phyloP scores from a whole-genome alignment of 2,888 invertebrate species.

The Fragum fragum region DNA sequence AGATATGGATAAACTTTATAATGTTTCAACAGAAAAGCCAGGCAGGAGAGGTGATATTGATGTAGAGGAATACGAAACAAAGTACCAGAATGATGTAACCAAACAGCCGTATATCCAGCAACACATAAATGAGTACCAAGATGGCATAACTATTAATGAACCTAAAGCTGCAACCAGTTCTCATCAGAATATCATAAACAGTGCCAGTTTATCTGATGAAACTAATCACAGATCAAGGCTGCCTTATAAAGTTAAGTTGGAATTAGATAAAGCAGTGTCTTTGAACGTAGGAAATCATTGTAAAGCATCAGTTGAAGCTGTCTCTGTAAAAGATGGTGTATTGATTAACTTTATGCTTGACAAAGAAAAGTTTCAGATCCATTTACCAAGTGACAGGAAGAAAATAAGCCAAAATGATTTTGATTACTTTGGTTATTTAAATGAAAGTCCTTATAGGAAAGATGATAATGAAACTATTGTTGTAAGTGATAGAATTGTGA shows the following conservation, averaged over 20 bases:
- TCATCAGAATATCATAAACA: background rate
- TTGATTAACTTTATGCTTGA: slow-evolving; percentile 53
- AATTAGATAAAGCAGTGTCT: slow-evolving; percentile 42
- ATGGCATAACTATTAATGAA: background rate
- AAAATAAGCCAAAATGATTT: background rate
- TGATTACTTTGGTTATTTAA: background rate
- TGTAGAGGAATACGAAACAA: slow-evolving; percentile 25
- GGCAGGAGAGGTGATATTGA: slow-evolving; percentile 40
- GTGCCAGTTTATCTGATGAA: background rate
- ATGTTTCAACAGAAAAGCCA: background rate
- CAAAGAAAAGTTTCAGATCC: slow-evolving; percentile 44
- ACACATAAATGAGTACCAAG: background rate
- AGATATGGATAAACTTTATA: background rate
- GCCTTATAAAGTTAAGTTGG: background rate
- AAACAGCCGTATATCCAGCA: background rate
- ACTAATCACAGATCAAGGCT: background rate
- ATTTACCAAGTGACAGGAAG: slow-evolving; percentile 37
- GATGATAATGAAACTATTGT: slow-evolving; percentile 5
- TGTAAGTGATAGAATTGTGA: background rate
- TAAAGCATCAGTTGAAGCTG: slow-evolving; percentile 49
- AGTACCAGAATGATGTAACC: slow-evolving; percentile 6
- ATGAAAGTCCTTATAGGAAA: slow-evolving; percentile 21
- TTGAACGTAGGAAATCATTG: slow-evolving; percentile 52
- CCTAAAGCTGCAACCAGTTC: background rate
- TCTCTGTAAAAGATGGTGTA: slow-evolving; percentile 41